Evolutionary conservation across 2,113 vertebrate genomes (phyloP).

Genomic region (Macrotus californicus): DNA sequence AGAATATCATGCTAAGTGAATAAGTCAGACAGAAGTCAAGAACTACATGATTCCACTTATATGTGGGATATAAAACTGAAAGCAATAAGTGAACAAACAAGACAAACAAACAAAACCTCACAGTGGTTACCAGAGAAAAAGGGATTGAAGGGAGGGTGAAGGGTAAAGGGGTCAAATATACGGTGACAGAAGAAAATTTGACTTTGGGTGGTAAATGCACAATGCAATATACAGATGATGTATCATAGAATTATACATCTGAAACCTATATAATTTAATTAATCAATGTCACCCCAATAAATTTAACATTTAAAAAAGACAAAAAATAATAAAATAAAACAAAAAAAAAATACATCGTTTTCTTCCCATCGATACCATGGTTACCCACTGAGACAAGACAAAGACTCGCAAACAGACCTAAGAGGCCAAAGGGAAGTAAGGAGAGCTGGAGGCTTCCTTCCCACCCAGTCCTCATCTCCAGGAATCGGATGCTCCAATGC

Average conservation of each 20-base stretch:
- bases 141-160: too few relatives aligned
- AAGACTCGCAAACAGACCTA: background rate
- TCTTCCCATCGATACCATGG: background rate
- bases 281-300: background rate
- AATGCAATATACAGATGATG: background rate
- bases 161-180: background rate
- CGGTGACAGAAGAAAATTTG: background rate
- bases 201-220: background rate
- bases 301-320: background rate
- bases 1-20: background rate
- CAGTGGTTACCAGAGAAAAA: too few relatives aligned
- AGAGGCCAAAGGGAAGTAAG: background rate
- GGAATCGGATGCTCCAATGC: background rate
- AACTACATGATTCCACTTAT: too few relatives aligned
- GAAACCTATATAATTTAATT: background rate
- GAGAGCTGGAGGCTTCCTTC: background rate
- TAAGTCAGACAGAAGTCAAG: too few relatives aligned
- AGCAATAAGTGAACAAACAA: background rate
- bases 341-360: background rate
- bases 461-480: background rate
- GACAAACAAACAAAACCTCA: background rate
- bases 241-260: background rate
- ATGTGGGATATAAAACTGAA: background rate
- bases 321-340: background rate
- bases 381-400: background rate